Evolutionary conservation across 2,797 vertebrate genomes (phyloP).

Genomic region (Poeciliopsis gracilis): DNA sequence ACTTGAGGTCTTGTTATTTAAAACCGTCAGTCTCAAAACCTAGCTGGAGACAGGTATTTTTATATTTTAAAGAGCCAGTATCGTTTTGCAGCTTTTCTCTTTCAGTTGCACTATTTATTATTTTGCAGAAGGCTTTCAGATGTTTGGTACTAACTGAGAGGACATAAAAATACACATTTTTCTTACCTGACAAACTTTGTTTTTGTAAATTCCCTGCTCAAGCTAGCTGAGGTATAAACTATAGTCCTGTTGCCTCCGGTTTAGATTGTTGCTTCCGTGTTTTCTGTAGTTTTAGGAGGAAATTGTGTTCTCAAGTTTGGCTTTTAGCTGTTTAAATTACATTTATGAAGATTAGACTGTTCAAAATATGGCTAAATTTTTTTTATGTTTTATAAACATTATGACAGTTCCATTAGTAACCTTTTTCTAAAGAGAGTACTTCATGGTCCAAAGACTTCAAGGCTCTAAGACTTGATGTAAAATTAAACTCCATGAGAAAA

Average conservation of each 20-base stretch:
- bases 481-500: not conserved
- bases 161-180: not conserved
- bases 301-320: not conserved
- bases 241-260: not conserved
- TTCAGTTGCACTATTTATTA: not conserved
- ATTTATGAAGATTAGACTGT: not conserved
- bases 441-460: not conserved
- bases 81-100: not conserved
- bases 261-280: not conserved
- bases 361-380: not conserved
- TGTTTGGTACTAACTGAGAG: not conserved
- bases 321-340: not conserved
- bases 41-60: not conserved
- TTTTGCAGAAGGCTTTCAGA: not conserved
- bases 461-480: not conserved
- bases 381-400: not conserved
- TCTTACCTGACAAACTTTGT: not conserved
- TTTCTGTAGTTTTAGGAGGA: not conserved
- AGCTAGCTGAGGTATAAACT: not conserved
- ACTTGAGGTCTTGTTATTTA: constrained; percentile 13
- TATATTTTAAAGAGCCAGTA: not conserved
- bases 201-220: not conserved
- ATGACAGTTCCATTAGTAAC: not conserved
- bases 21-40: not conserved
- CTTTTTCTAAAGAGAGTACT: not conserved